phyloP scores from a whole-genome alignment of 1,140 invertebrate species.

The Sitobion miscanthi region DNA sequence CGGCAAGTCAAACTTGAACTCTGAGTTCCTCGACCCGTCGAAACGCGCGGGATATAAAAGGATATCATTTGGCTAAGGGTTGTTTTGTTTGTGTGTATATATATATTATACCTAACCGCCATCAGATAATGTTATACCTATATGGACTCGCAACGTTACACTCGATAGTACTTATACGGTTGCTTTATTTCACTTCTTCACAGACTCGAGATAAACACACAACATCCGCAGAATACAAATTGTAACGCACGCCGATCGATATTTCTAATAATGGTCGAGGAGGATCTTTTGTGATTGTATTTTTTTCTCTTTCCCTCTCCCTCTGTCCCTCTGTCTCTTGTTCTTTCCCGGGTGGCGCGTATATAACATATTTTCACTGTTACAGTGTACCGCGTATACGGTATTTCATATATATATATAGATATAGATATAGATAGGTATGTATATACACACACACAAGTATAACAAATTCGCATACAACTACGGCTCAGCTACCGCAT shows the following conservation, averaged over 20 bases:
- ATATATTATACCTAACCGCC: not conserved
- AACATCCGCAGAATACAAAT: constrained; percentile 24
- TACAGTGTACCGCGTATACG: not conserved
- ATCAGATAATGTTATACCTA: not conserved
- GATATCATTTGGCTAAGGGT: constrained; percentile 1
- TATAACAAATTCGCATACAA: not conserved
- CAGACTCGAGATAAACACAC: constrained; percentile 17
- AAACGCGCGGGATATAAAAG: not conserved
- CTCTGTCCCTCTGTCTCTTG: not conserved
- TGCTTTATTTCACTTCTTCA: constrained; percentile 15
- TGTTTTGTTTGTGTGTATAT: constrained; percentile 15
- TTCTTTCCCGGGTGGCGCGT: not conserved
- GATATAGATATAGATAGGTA: not conserved
- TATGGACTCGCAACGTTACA: not conserved
- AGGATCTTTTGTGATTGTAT: constrained; percentile 16
- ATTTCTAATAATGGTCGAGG: constrained; percentile 25
- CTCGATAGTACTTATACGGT: not conserved
- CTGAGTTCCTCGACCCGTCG: not conserved
- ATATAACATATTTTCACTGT: constrained; percentile 18
- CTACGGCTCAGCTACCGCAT: not conserved
- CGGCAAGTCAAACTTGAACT: not conserved
- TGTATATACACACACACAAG: not conserved
- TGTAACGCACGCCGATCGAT: constrained; percentile 4
- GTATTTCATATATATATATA: not conserved
- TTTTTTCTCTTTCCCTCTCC: not conserved